Evolutionary conservation across 2,888 invertebrate species (phyloP), one percentile per base, ranked within the genome.

Genomic region (Tortricodes alternella): DNA sequence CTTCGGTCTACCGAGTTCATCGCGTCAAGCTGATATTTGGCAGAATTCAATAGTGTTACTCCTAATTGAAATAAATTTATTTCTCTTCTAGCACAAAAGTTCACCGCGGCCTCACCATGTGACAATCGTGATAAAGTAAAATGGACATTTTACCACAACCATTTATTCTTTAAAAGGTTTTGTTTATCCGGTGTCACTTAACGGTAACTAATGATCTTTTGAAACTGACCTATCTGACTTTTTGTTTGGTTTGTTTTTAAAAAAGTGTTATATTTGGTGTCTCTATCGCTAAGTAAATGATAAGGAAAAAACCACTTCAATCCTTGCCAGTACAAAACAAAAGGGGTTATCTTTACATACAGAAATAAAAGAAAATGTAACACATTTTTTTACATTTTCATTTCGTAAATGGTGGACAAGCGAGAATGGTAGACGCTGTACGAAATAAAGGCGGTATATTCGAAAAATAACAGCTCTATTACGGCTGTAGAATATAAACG

Each of bases 401-500:
- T 53, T 44, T 24, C 32, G 53, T 49, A 48, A 58, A 58, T 58
- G 58, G 50, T 29, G 39, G 52, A 51, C 37, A 41, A 35, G 53
- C 52, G 50, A 50, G 61, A 55, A 53, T 50, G 55, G 41, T 51
- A 63, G 63, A 65, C 53, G 34, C 13, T 18, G 11, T 19, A 34
- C 38, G 44, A 56, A 60, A 55, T 58, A 60, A 62, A 53, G 43
- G 53, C 53, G 24, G 56, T 51, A 58, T 53, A 59, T 62, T 63
- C 39, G 24, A 51, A 58, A 59, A 58, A 65, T 61, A 61, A 62
- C 59, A 56, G 60, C 61, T 62, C 61, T 60, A 62, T 62, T 63
- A 51, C 29, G 49, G 55, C 15, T 37, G 51, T 19, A 57, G 21
- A 32, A 34, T 39, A 16, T 24, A 27, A 49, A 50, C 23, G 37